Evolutionary conservation across 1,140 invertebrate species (phyloP).

Genomic region (Heliothis virescens): DNA sequence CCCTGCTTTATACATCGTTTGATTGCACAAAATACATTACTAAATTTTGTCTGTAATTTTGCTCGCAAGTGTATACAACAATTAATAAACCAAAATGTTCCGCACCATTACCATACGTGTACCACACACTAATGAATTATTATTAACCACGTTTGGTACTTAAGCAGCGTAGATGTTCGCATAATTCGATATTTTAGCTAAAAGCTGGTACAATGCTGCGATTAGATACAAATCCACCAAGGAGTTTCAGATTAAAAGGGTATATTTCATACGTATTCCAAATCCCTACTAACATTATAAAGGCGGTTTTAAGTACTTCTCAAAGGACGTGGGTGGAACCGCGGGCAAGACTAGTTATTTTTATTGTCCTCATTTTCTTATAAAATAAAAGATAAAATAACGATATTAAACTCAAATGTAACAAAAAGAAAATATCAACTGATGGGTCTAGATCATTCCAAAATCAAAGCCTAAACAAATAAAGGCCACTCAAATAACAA

Average conservation of each 20-base stretch:
- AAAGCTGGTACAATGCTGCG: slow-evolving; percentile 9
- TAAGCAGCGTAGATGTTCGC: not conserved
- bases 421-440: too few species aligned
- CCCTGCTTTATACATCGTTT: not conserved
- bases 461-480: too few species aligned
- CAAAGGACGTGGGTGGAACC: too few species aligned
- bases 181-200: slow-evolving; percentile 15
- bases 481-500: not conserved
- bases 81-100: slow-evolving; percentile 55
- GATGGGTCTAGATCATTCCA: too few species aligned
- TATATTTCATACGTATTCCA: too few species aligned
- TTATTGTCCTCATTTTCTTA: too few species aligned
- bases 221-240: too few species aligned
- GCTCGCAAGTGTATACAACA: slow-evolving; percentile 44
- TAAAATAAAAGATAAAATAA: not conserved
- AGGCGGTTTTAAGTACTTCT: too few species aligned
- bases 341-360: too few species aligned
- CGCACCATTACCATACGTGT: slow-evolving; percentile 47
- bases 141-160: slow-evolving; percentile 38
- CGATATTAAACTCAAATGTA: too few species aligned
- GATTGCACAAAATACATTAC: not conserved
- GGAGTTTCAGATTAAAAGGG: too few species aligned
- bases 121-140: slow-evolving; percentile 50
- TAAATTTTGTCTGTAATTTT: not conserved
- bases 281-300: too few species aligned